Percentiles rank a stretch among this genome's conserved stretches.
These are phyloP conservation scores for Syrphus vitripennis DNA, from an alignment of 2,888 invertebrate species.

Conservation along the genomic window DNA sequence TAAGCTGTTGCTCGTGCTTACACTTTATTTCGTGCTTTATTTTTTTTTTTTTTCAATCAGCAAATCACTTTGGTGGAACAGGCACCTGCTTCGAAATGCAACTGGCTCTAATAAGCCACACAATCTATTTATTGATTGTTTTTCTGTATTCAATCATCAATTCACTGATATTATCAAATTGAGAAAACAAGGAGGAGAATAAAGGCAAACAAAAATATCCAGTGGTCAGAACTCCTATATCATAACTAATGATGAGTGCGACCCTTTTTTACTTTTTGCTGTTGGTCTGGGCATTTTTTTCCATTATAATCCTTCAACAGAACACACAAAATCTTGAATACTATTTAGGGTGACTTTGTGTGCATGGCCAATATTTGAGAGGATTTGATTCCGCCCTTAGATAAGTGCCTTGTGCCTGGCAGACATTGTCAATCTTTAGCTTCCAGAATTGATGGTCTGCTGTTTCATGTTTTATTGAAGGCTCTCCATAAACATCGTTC, in stretches of 20 bases:
- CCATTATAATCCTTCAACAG: neutral
- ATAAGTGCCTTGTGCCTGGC: conserved; percentile 30
- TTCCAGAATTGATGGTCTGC: conserved; percentile 1
- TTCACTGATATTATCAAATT: conserved; percentile 51
- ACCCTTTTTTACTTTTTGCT: neutral
- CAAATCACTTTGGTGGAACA: conserved; percentile 54
- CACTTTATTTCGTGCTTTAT: conserved; percentile 61
- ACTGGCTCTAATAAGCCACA: conserved; percentile 61
- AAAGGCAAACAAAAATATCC: neutral
- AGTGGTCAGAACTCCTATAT: conserved; percentile 18
- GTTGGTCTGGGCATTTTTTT: neutral
- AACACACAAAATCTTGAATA: neutral
- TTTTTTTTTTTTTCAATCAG: conserved; percentile 19
- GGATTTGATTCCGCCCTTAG: conserved; percentile 52
- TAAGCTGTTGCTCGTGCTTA: conserved; percentile 62
- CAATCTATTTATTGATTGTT: conserved; percentile 11
- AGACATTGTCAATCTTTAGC: conserved; percentile 61
- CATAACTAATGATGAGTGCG: conserved; percentile 51
- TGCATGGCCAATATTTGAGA: neutral
- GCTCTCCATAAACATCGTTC: neutral
- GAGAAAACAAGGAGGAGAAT: neutral
- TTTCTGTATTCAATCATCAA: conserved; percentile 23
- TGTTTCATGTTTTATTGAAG: neutral
- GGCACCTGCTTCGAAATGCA: conserved; percentile 53
- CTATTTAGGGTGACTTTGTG: conserved; percentile 34